These are phyloP conservation scores for Drosophila mauritiana DNA, from an alignment of 1,140 invertebrate species.

Conservation along the genomic window DNA sequence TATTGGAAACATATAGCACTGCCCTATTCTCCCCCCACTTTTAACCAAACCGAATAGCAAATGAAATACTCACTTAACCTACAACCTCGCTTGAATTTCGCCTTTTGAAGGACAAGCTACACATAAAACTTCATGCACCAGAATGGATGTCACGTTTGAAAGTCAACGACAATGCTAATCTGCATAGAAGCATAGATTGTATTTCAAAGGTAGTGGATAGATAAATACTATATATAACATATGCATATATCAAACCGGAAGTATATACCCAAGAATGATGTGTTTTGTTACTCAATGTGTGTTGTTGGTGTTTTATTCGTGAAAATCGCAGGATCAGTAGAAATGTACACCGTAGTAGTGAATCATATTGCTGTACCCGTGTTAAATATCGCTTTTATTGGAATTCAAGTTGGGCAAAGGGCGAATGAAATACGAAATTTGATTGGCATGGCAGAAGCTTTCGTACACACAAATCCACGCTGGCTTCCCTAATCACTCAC, in stretches of 20 bases:
- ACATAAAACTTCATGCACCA: constrained; percentile 86
- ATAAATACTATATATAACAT: constrained; percentile 25
- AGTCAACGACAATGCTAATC: constrained; percentile 85
- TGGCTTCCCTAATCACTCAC: constrained; percentile 43
- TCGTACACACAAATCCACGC: constrained; percentile 39
- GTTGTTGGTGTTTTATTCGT: constrained; percentile 37
- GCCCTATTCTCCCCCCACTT: background rate
- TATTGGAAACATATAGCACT: constrained; percentile 5
- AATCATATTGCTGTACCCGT: constrained; percentile 5
- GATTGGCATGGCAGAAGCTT: constrained; percentile 54
- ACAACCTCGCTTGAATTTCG: constrained; percentile 44
- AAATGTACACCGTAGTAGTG: constrained; percentile 19
- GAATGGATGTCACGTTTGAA: constrained; percentile 88
- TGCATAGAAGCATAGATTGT: constrained; percentile 89
- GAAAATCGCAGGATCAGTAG: constrained; percentile 30
- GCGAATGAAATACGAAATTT: constrained; percentile 19
- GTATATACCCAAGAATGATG: constrained; percentile 23
- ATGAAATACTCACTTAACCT: constrained; percentile 16
- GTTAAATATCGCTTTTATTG: constrained; percentile 29
- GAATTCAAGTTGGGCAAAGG: constrained; percentile 13
- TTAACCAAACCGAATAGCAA: constrained; percentile 7
- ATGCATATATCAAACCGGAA: constrained; percentile 20
- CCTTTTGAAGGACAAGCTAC: constrained; percentile 78
- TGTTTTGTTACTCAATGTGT: constrained; percentile 51
- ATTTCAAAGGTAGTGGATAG: constrained; percentile 87